Evolutionary conservation across 2,113 vertebrate species (phyloP), one percentile per base, ranked within the genome.

Genomic region (Salvelinus fontinalis): DNA sequence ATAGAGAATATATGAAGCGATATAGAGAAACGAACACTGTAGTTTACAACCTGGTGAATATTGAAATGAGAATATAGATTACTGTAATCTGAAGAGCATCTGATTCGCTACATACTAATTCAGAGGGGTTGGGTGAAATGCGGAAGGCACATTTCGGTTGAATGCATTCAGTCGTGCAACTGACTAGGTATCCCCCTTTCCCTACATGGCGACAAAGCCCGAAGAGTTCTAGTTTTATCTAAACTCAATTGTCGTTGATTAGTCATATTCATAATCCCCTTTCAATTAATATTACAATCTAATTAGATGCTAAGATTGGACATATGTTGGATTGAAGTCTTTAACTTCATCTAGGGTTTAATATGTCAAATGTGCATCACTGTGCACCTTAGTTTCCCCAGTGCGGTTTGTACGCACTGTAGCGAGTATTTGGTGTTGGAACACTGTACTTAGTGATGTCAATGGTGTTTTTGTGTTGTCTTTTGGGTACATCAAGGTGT

Each of bases 391-490:
- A 18, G 60, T 60, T 71, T 51, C 27, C 16, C 18, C 27, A 14
- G 3, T 71, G 71, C 27, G 67, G 60, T 79, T 75, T 85, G 14
- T 72, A 65, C 69, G 71, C 75, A 79, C 71, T 26, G 18, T 13
- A 72, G 65, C 82, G 73, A 59, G 57, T 1, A 12, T 67, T 79
- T 84, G 65, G n/a, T 75, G 39, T 78, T 11, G 83, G 31, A 54
- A 6, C 51, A 66, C 34, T 34, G 39, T 39, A 62, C 51, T 72
- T 16, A 57, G 31, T 51, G 14, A 26, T 31, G 24, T 66, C 14
- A 34, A 6, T 20, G 12, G n/a, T 11, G 20, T 69, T 13, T 79
- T 62, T 81, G 73, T 77, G 71, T 79, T 67, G n/a, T 44, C 49
- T 18, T 74, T 6, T 7, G 67, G 67, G 12, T 31, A 7, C 29